Conservation (phyloP, 2,888 invertebrate genomes). For the Sesia bembeciformis region DNA sequence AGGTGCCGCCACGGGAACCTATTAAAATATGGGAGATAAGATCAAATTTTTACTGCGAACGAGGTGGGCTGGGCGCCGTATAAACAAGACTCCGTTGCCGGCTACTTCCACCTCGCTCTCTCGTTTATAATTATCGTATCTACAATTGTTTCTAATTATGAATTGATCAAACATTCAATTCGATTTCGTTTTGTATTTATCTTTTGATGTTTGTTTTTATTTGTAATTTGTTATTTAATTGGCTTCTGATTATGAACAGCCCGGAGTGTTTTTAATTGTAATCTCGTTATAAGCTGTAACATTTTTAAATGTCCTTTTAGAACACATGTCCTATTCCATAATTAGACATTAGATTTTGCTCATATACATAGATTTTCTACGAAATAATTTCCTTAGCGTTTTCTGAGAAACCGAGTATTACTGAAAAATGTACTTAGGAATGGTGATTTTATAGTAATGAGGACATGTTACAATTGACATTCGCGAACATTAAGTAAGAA, state of each 20-base stretch:
- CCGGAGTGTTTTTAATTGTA: not conserved
- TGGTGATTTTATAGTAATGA: no score
- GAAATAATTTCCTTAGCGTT: no score
- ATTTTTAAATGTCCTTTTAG: not conserved
- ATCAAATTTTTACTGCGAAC: slow-evolving; percentile 64
- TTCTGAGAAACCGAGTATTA: no score
- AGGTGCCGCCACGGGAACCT: slow-evolving; percentile 69
- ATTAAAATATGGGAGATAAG: slow-evolving; percentile 71
- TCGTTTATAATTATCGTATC: slow-evolving; percentile 56
- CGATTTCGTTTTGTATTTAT: slow-evolving; percentile 61
- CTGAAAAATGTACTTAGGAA: no score
- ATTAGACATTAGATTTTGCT: no score
- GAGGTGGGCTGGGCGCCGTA: slow-evolving; percentile 60
- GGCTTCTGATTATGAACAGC: slow-evolving; percentile 45
- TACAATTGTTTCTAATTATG: slow-evolving; percentile 70
- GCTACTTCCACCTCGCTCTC: slow-evolving; percentile 49
- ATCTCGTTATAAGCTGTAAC: not conserved
- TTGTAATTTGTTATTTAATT: slow-evolving; percentile 64
- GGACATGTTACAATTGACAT: no score
- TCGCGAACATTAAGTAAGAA: no score
- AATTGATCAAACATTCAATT: slow-evolving; percentile 64
- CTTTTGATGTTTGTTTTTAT: slow-evolving; percentile 49
- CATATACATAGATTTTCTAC: no score
- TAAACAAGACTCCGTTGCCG: slow-evolving; percentile 54
- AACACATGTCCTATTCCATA: no score